Base-by-base conservation (phyloP, 2,113 vertebrate genomes). In the Sphaerodactylus townsendi region DNA sequence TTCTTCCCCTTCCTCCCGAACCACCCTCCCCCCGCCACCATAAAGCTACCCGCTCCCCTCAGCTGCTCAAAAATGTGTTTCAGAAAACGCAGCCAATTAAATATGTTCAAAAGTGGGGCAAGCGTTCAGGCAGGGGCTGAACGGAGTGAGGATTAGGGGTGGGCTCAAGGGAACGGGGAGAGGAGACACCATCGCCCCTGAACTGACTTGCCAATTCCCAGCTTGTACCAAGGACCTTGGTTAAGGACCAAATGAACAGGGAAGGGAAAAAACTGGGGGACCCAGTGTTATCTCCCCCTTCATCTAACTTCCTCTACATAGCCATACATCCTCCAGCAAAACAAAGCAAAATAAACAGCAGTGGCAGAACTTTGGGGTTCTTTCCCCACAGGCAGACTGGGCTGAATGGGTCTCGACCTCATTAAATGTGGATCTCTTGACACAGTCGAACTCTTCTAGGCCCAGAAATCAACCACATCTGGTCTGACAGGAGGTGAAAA, bases 51-150 rank as follows among this genome's bases (percentile, higher is more conserved):
- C 88, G 90, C 89, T 91, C 88, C 88, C 88, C 56, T 11, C 89
- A 81, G 68, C 92, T 84, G 85, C 68, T 28, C 87, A 35, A 41
- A 74, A 62, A 80, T 46, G 79, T 91, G 92, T 91, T 80, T 39
- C 86, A 84, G 91, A 87, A 87, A 83, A 85, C 83, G 82, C 90
- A 90, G 81, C 92, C 93, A 93, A 94, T 94, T 92, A 92, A 88
- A 90, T 71, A 83, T 73, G 83, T 79, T 87, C 89, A 92, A 93
- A 93, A 94, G 92, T 95, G 93, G 94, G 92, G 92, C 93, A 95
- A 92, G 84, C 84, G 39, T 14, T 44, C 19, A 66, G 92, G 92
- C 89, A 53, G 92, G 89, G 25, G 9, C 11, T 66, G 28, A 62
- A 85, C 91, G 83, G 90, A 93, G 84, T 82, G 89, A 88, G 89